phyloP scores from a whole-genome alignment of 1,140 invertebrate species.

The Drosophila quadrilineata region DNA sequence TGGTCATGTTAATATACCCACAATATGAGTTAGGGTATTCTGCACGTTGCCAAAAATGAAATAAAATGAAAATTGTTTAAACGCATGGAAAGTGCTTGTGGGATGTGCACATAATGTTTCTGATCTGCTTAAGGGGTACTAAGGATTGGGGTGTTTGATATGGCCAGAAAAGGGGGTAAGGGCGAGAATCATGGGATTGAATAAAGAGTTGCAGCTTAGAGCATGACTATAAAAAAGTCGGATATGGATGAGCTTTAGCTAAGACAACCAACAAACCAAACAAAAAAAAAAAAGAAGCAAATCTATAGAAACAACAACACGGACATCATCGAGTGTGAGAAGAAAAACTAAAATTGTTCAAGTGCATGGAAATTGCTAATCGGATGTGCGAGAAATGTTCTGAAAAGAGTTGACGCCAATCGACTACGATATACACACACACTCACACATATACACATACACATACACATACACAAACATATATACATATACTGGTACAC shows the following conservation, averaged over 20 bases:
- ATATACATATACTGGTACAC: neutral
- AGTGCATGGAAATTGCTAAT: slow-evolving; percentile 76
- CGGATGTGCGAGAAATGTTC: slow-evolving; percentile 54
- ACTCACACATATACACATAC: neutral
- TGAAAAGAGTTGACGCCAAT: slow-evolving; percentile 31
- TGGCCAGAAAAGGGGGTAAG: slow-evolving; percentile 4
- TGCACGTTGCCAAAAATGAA: slow-evolving; percentile 57
- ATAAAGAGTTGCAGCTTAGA: slow-evolving; percentile 44
- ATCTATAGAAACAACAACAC: neutral
- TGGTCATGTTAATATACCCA: too few species aligned
- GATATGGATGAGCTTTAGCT: slow-evolving; percentile 45
- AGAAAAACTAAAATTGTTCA: slow-evolving; percentile 62
- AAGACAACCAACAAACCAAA: slow-evolving; percentile 42
- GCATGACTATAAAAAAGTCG: slow-evolving; percentile 28
- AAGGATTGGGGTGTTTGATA: neutral
- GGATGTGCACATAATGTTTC: slow-evolving; percentile 44
- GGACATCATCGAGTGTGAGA: neutral
- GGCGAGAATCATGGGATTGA: slow-evolving; percentile 5
- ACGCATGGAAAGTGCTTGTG: slow-evolving; percentile 72
- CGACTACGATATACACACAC: neutral
- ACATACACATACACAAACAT: neutral
- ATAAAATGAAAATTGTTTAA: slow-evolving; percentile 71
- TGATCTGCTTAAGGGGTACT: slow-evolving; percentile 23
- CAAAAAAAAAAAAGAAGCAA: too few species aligned
- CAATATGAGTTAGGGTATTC: slow-evolving; percentile 37